phyloP scores from a whole-genome alignment of 2,888 invertebrate genomes.

The Acanthosepion esculentum region DNA sequence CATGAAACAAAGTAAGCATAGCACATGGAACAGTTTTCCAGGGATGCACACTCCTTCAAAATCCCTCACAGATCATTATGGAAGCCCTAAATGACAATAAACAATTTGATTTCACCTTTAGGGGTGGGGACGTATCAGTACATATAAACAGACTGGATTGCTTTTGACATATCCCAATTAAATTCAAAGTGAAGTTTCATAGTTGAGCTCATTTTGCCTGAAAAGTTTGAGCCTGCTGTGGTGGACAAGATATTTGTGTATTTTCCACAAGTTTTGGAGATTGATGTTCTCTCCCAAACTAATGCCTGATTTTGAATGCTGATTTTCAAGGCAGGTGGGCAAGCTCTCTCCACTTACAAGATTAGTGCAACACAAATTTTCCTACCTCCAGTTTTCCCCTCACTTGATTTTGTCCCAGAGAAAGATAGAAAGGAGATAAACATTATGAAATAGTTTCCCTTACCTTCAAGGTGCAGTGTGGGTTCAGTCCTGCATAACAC shows the following conservation, averaged over 20 bases:
- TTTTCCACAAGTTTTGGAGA: too few species aligned
- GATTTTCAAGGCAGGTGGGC: not conserved
- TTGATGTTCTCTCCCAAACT: too few species aligned
- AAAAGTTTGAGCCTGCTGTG: not conserved
- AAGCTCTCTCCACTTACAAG: not conserved
- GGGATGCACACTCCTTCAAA: constrained; percentile 38
- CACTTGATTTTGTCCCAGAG: too few species aligned
- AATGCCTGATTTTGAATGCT: not conserved
- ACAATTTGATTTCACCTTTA: not conserved
- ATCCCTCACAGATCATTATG: constrained; percentile 8
- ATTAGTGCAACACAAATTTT: too few species aligned
- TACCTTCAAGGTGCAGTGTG: too few species aligned
- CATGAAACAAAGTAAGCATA: constrained; percentile 41
- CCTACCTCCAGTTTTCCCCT: too few species aligned
- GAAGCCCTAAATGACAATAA: constrained; percentile 21
- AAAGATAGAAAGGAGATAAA: too few species aligned
- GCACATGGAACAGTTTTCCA: constrained; percentile 39
- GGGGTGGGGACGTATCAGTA: not conserved
- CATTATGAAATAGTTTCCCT: too few species aligned
- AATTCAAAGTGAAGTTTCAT: not conserved
- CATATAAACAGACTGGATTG: not conserved
- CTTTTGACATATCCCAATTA: not conserved
- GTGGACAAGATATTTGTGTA: not conserved
- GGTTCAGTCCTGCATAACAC: too few species aligned
- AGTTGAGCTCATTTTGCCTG: not conserved